A percentile compares a stretch with the other conserved stretches of the same genome.
These are phyloP conservation scores for Trichoplusia ni DNA, from an alignment of 1,140 invertebrate species.

Conservation along the genomic window DNA sequence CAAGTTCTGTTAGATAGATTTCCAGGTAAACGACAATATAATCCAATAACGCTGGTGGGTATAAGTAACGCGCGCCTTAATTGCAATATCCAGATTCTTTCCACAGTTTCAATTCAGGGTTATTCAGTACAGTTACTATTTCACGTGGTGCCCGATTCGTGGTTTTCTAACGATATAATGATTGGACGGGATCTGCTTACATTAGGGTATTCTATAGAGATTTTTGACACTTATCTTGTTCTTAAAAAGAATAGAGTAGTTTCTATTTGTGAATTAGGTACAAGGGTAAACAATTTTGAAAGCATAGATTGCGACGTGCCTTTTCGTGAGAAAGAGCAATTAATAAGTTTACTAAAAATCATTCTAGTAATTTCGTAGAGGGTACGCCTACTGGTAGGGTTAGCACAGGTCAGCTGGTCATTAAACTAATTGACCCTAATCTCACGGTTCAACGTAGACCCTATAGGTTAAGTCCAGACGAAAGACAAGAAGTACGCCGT, in stretches of 20 bases:
- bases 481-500: not conserved
- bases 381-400: not conserved
- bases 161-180: conserved; percentile 9
- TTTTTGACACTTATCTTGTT: not conserved
- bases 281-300: not conserved
- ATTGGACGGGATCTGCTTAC: conserved; percentile 12
- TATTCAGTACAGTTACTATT: not conserved
- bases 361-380: not conserved
- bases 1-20: conserved; percentile 6
- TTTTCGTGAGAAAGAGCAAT: too few species aligned
- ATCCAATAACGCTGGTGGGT: not conserved
- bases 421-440: not conserved
- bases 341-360: not conserved
- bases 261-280: conserved; percentile 13
- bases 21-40: not conserved
- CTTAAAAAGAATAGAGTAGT: not conserved
- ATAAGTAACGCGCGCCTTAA: not conserved
- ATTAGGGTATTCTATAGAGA: conserved; percentile 13
- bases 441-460: not conserved
- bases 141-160: not conserved
- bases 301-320: not conserved
- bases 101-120: conserved; percentile 22
- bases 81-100: conserved; percentile 15
- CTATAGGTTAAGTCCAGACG: not conserved
- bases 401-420: not conserved